Conservation (phyloP, 2,888 invertebrate species). For the Pandemis cinnamomeana region DNA sequence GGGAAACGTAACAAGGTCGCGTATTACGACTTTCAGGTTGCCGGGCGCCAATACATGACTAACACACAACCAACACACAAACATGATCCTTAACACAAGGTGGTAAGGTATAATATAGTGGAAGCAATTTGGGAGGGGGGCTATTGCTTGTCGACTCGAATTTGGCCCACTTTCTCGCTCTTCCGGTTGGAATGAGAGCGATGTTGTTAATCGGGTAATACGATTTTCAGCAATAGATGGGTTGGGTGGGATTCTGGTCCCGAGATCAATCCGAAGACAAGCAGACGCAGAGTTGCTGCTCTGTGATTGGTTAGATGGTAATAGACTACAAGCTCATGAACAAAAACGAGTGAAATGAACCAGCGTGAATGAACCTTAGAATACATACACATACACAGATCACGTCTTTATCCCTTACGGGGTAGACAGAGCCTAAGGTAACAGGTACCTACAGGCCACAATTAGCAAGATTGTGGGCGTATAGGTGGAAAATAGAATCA, state of each 20-base stretch:
- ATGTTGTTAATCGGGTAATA: conserved; percentile 35
- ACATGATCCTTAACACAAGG: neutral
- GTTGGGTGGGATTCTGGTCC: neutral
- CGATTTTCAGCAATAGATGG: conserved; percentile 38
- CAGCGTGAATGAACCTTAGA: too few species aligned
- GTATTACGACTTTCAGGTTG: conserved; percentile 39
- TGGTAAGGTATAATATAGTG: conserved; percentile 32
- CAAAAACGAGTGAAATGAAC: too few species aligned
- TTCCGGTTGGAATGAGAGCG: conserved; percentile 40
- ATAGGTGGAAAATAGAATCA: too few species aligned
- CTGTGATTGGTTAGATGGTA: too few species aligned
- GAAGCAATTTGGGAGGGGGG: conserved; percentile 21
- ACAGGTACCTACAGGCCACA: too few species aligned
- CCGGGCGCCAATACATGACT: conserved; percentile 31
- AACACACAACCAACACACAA: conserved; percentile 27
- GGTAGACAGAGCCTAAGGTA: too few species aligned
- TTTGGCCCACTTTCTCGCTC: conserved; percentile 41
- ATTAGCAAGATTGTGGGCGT: too few species aligned
- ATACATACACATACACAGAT: too few species aligned
- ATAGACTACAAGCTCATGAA: too few species aligned
- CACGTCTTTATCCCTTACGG: too few species aligned
- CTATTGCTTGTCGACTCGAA: conserved; percentile 36
- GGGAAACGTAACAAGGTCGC: conserved; percentile 39
- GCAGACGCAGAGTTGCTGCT: neutral
- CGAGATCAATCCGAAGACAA: conserved; percentile 20